phyloP scores from a whole-genome alignment of 2,888 invertebrate species.

The Pseudococcus longispinus region DNA sequence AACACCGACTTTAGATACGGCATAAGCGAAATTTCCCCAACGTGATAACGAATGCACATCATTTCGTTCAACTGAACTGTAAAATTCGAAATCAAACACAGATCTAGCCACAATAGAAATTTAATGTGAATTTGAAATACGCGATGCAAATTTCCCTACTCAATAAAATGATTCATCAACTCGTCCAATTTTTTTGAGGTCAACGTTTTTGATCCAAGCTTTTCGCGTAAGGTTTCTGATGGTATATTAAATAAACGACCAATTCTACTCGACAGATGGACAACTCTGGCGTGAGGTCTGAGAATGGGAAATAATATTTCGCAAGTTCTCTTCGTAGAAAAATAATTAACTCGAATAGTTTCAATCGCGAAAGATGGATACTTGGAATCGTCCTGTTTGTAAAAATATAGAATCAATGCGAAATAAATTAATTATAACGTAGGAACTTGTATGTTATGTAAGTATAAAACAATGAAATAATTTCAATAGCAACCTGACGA shows the following conservation, averaged over 20 bases:
- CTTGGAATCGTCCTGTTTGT: not conserved
- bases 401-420: not conserved
- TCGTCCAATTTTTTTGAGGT: constrained; percentile 61
- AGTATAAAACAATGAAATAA: not conserved
- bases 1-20: constrained; percentile 77
- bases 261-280: constrained; percentile 76
- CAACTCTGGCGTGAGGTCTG: constrained; percentile 73
- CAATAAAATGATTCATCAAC: constrained; percentile 57
- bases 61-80: constrained; percentile 63
- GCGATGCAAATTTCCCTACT: not conserved
- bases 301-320: constrained; percentile 76
- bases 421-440: not conserved
- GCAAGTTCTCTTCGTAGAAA: constrained; percentile 71
- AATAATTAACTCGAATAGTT: constrained; percentile 75
- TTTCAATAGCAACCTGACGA: constrained; percentile 65
- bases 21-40: constrained; percentile 73
- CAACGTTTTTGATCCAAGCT: constrained; percentile 59
- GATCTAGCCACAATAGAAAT: no score
- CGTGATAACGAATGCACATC: constrained; percentile 61
- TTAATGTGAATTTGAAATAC: not conserved
- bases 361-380: constrained; percentile 67
- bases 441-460: not conserved
- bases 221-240: constrained; percentile 66
- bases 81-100: not conserved
- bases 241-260: constrained; percentile 72